A percentile compares a stretch with the other conserved stretches of the same genome.
These are phyloP conservation scores for Ailurus styani DNA, from an alignment of 2,113 vertebrate species.

Conservation along the genomic window DNA sequence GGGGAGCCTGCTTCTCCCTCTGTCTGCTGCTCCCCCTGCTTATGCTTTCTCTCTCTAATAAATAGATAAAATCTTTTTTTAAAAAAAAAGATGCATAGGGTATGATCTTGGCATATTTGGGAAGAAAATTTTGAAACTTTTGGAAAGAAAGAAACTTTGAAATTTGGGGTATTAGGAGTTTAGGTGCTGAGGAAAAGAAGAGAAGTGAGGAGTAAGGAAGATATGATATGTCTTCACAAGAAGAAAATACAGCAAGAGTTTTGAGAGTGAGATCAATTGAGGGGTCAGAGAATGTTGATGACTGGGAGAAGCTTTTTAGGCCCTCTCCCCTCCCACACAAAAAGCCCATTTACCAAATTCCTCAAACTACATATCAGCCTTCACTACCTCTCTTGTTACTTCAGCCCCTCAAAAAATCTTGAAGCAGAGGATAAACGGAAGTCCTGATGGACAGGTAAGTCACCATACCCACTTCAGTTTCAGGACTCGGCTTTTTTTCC, in stretches of 20 bases:
- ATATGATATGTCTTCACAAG: neutral
- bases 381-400: neutral
- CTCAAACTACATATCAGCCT: neutral
- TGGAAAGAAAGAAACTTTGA: neutral
- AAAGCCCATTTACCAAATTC: neutral
- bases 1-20: neutral
- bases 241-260: neutral
- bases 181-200: neutral
- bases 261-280: neutral
- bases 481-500: neutral
- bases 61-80: neutral
- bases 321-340: neutral
- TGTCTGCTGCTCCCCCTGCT: neutral
- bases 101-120: neutral
- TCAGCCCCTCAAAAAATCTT: neutral
- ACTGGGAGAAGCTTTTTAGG: neutral
- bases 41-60: neutral
- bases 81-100: neutral
- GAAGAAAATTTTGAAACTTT: neutral
- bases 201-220: neutral
- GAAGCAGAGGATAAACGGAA: neutral
- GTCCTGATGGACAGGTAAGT: too few species aligned
- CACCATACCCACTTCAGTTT: fast-evolving
- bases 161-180: neutral
- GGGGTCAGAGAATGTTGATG: fast-evolving